Percentiles rank a stretch among this genome's conserved stretches.
Conservation (phyloP, 2,113 vertebrate genomes). For the Pogonocichla stellata region DNA sequence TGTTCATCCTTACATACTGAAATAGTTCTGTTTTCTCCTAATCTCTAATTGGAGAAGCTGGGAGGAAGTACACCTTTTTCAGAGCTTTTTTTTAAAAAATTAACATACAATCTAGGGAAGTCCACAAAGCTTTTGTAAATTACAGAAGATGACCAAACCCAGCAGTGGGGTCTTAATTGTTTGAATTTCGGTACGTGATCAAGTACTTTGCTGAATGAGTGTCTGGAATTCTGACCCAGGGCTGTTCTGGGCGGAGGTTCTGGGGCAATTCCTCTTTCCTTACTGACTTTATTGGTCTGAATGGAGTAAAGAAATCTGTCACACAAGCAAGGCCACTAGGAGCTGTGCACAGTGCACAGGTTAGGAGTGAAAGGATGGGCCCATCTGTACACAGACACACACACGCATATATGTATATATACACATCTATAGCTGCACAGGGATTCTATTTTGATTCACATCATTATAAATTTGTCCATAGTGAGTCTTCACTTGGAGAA, state of each 20-base stretch:
- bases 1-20: conserved; percentile 16
- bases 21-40: background rate
- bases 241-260: background rate
- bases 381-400: background rate
- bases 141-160: background rate
- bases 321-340: background rate
- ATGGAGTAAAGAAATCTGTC: background rate
- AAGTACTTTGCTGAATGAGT: background rate
- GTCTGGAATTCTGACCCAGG: background rate
- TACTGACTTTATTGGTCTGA: background rate
- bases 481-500: too few relatives aligned
- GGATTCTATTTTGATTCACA: background rate
- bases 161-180: background rate
- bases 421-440: accelerated
- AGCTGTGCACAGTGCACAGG: background rate
- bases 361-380: background rate
- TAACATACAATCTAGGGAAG: background rate
- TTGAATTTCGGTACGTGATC: background rate
- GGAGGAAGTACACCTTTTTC: background rate
- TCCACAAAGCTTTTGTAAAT: background rate
- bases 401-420: too few relatives aligned
- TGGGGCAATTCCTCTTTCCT: background rate
- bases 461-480: background rate
- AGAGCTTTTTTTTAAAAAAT: background rate
- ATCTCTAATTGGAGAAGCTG: background rate